These are phyloP conservation scores for Pyrrhosoma nymphula DNA, from an alignment of 2,888 invertebrate species.

Conservation along the genomic window DNA sequence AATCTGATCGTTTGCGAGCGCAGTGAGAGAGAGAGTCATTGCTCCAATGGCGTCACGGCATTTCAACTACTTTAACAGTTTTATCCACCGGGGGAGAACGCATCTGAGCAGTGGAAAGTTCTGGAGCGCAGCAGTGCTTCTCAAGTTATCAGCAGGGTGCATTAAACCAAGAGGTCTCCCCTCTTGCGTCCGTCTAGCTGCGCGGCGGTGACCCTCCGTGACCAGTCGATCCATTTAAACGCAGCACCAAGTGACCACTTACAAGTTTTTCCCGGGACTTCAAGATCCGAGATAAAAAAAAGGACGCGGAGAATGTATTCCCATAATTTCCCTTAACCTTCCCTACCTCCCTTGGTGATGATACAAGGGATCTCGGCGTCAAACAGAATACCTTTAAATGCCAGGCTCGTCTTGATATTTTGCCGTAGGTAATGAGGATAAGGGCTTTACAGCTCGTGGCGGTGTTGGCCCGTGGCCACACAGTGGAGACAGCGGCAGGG, in stretches of 20 bases:
- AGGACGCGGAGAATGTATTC: neutral
- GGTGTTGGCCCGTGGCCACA: neutral
- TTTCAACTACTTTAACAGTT: neutral
- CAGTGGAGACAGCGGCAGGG: neutral
- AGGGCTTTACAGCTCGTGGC: neutral
- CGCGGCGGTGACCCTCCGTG: neutral
- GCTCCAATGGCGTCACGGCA: conserved; percentile 18
- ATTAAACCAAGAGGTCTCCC: neutral
- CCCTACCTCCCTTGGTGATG: neutral
- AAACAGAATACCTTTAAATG: neutral
- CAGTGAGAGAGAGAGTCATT: neutral
- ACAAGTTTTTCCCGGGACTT: neutral
- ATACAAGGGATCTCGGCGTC: neutral
- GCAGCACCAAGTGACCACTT: neutral
- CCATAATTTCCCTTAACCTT: neutral
- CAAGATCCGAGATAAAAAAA: neutral
- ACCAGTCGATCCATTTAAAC: conserved; percentile 33
- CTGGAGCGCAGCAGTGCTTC: neutral
- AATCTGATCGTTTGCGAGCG: neutral
- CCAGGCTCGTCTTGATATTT: neutral
- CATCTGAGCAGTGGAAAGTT: neutral
- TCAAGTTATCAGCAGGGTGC: neutral
- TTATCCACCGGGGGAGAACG: neutral
- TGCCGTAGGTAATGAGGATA: neutral
- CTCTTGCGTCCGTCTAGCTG: neutral